A percentile compares a stretch with the other conserved stretches of the same genome.
Evolutionary conservation across 2,113 vertebrate genomes (phyloP).

Genomic region (Albula goreensis): DNA sequence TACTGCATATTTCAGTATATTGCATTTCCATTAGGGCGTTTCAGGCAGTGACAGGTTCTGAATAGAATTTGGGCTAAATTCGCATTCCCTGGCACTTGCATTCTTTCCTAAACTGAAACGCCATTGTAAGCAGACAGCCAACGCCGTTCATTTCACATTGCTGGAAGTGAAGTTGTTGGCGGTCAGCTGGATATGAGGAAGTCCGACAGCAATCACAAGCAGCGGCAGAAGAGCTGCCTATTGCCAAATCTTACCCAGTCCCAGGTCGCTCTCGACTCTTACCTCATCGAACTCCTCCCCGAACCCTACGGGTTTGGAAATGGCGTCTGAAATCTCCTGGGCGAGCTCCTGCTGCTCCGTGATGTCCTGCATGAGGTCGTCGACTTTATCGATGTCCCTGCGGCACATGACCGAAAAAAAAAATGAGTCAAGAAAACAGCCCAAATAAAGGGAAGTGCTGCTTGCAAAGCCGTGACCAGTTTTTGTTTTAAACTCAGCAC

Average conservation of each 20-base stretch:
- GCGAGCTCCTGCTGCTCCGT: constrained; percentile 96
- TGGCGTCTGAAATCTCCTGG: constrained; percentile 95
- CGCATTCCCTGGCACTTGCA: not conserved
- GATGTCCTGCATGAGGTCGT: constrained; percentile 98
- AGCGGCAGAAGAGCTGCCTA: no score
- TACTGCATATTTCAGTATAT: no score
- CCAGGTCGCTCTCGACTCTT: constrained; percentile 37
- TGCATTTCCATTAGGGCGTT: no score
- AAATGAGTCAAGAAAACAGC: not conserved
- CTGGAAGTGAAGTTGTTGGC: not conserved
- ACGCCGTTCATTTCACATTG: not conserved
- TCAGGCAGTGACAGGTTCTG: not conserved
- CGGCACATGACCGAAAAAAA: constrained; percentile 33
- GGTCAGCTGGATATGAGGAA: not conserved
- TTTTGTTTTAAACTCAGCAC: no score
- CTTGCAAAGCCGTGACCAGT: no score
- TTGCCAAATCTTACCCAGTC: not conserved
- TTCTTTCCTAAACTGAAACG: not conserved
- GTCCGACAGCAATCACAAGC: not conserved
- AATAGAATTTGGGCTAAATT: not conserved
- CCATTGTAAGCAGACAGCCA: not conserved
- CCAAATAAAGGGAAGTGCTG: no score
- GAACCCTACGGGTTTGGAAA: constrained; percentile 94
- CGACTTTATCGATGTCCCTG: constrained; percentile 98
- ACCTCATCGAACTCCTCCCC: constrained; percentile 97